phyloP scores from a whole-genome alignment of 2,888 invertebrate genomes.

The Campoletis raptor region DNA sequence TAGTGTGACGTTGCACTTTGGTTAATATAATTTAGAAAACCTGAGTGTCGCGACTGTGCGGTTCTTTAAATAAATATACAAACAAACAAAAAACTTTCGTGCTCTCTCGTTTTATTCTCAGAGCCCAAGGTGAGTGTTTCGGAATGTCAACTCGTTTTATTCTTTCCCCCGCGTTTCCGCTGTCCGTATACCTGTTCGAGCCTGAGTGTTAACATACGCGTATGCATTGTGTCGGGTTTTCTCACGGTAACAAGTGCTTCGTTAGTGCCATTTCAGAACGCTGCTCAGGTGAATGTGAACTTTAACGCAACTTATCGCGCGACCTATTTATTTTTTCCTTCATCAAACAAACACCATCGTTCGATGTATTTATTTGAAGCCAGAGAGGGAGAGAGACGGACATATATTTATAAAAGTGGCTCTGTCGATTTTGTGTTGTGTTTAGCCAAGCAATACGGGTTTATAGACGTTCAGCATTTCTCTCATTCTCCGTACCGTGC shows the following conservation, averaged over 20 bases:
- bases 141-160: conserved; percentile 36
- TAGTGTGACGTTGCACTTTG: conserved; percentile 42
- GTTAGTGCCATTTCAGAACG: neutral
- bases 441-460: conserved; percentile 14
- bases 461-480: conserved; percentile 18
- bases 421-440: conserved; percentile 14
- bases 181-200: conserved; percentile 12
- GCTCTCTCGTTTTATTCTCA: conserved; percentile 4
- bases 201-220: conserved; percentile 22
- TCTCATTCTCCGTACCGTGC: conserved; percentile 14
- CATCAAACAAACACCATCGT: neutral
- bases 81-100: neutral
- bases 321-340: conserved; percentile 4
- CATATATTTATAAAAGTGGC: conserved; percentile 1
- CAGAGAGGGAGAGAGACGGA: neutral
- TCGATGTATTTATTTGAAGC: neutral
- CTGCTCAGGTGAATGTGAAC: conserved; percentile 16
- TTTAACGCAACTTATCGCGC: conserved; percentile 6
- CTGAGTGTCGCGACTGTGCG: neutral
- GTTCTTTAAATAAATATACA: neutral
- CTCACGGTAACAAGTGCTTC: conserved; percentile 16
- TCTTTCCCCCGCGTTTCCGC: neutral
- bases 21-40: conserved; percentile 35
- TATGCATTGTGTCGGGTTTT: conserved; percentile 8
- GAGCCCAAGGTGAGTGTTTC: conserved; percentile 38